Percentiles rank a stretch among this genome's conserved stretches.
These are phyloP conservation scores for Pachyuromys duprasi DNA, from an alignment of 2,797 vertebrate species.

Conservation along the genomic window DNA sequence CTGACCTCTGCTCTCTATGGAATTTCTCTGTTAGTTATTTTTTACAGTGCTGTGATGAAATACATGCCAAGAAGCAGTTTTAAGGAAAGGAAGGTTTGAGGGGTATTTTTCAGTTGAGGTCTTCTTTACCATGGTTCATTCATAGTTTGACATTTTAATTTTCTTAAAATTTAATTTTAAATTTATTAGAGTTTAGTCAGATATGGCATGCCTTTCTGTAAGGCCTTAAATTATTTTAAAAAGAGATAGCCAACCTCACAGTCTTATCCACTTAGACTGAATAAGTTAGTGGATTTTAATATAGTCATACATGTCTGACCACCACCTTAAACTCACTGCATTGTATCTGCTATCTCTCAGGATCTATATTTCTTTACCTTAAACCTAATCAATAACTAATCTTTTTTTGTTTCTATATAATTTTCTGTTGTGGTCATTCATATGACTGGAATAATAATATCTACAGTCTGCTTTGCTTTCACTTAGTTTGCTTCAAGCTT, in stretches of 20 bases:
- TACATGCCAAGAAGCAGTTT: neutral
- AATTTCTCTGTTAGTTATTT: neutral
- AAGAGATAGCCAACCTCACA: neutral
- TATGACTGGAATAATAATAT: neutral
- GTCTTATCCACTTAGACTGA: neutral
- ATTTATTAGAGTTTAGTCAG: neutral
- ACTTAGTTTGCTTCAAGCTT: neutral
- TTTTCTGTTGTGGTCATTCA: neutral
- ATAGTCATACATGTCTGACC: neutral
- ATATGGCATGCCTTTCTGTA: neutral
- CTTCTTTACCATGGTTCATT: neutral
- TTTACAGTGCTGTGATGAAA: neutral
- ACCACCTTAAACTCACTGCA: neutral
- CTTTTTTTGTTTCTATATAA: neutral
- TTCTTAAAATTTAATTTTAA: neutral
- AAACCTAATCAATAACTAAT: neutral
- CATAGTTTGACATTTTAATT: neutral
- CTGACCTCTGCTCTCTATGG: neutral
- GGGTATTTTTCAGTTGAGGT: neutral
- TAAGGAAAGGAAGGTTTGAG: neutral
- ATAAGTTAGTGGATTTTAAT: neutral
- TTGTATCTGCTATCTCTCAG: neutral
- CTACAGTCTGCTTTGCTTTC: neutral
- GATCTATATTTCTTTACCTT: neutral
- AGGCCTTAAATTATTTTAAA: neutral